Percentiles rank a stretch among this genome's conserved stretches.
phyloP scores from a whole-genome alignment of 2,888 invertebrate species.

The Tipula vernalis region DNA sequence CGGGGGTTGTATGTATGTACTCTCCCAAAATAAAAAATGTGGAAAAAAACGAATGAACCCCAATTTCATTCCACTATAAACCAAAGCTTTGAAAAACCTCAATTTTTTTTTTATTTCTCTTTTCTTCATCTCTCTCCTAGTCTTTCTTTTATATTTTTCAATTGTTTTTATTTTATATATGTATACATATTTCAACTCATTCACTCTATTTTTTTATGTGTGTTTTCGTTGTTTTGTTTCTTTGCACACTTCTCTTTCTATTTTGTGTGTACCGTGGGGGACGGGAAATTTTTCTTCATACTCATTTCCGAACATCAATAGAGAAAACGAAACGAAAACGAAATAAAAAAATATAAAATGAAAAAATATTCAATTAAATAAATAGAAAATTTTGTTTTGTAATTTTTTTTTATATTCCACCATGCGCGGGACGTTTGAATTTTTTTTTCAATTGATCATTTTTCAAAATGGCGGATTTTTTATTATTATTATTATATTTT shows the following conservation, averaged over 20 bases:
- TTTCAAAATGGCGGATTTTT: slow-evolving; percentile 11
- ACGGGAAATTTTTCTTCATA: not conserved
- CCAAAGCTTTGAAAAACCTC: not conserved
- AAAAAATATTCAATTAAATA: slow-evolving; percentile 11
- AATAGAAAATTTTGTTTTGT: not conserved
- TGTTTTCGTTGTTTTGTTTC: not conserved
- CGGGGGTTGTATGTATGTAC: not conserved
- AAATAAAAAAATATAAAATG: not conserved
- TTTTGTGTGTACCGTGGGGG: not conserved
- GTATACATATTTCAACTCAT: not conserved
- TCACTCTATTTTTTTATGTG: not conserved
- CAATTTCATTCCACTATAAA: not conserved
- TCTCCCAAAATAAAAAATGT: not conserved
- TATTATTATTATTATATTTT: not conserved
- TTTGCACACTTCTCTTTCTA: slow-evolving; percentile 6
- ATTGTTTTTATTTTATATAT: not conserved
- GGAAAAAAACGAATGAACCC: not conserved
- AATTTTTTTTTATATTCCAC: not conserved
- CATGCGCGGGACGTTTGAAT: slow-evolving; percentile 12
- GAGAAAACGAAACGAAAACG: slow-evolving; percentile 4
- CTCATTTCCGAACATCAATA: not conserved
- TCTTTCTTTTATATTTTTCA: slow-evolving; percentile 6
- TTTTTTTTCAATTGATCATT: slow-evolving; percentile 11
- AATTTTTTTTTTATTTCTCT: not conserved
- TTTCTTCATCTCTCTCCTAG: not conserved